Conservation (phyloP, 2,113 vertebrate genomes). For the Chitala chitala region DNA sequence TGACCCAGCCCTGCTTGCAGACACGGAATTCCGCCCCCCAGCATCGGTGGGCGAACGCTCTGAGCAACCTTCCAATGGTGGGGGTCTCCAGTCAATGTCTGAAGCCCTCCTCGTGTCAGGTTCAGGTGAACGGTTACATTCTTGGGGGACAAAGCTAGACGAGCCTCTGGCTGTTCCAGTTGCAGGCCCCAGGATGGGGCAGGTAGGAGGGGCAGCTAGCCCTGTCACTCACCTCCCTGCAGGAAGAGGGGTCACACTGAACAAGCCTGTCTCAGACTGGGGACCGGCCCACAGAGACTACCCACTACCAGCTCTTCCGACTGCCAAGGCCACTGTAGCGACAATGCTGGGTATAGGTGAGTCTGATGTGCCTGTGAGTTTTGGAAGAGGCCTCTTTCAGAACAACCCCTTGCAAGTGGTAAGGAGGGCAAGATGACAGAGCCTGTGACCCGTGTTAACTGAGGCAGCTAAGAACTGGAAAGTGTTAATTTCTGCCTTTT, state of each 20-base stretch:
- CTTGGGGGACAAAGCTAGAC: not conserved
- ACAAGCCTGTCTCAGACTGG: slow-evolving; percentile 4
- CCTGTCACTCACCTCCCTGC: not conserved
- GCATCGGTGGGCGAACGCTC: no score
- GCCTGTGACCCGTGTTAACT: not conserved
- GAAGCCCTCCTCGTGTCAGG: not conserved
- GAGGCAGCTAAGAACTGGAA: no score
- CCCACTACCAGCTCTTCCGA: not conserved
- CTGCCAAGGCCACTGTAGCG: not conserved
- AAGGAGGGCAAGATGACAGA: slow-evolving; percentile 27
- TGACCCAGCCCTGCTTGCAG: not conserved
- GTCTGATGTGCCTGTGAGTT: not conserved
- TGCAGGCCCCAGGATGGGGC: not conserved
- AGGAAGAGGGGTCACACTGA: slow-evolving; percentile 44
- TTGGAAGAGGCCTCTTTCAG: slow-evolving; percentile 9
- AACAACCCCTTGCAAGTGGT: slow-evolving; percentile 20
- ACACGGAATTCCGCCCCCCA: not conserved
- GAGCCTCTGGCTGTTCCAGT: no score
- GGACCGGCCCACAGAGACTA: not conserved
- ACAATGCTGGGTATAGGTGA: not conserved
- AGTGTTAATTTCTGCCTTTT: not conserved
- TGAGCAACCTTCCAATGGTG: not conserved
- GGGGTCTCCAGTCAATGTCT: not conserved
- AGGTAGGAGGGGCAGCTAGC: slow-evolving; percentile 20
- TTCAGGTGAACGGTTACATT: not conserved